These are phyloP conservation scores for Gastrophryne carolinensis DNA, from an alignment of 2,797 vertebrate species.

Conservation along the genomic window DNA sequence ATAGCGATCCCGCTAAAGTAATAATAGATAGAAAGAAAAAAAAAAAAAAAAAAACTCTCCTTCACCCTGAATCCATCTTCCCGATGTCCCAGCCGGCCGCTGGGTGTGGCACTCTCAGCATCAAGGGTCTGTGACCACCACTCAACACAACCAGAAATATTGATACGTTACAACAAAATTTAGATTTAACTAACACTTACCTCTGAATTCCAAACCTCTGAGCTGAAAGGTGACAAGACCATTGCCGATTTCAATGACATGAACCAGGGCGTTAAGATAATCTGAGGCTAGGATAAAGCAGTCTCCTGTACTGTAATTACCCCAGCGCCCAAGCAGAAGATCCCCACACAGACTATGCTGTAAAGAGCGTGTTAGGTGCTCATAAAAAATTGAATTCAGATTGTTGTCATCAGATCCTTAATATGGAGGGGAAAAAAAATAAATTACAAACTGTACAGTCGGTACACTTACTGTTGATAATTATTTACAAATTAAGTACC, in stretches of 20 bases:
- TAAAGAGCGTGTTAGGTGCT: constrained; percentile 93
- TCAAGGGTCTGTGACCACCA: no score
- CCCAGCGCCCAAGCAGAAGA: constrained; percentile 91
- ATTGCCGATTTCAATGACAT: constrained; percentile 95
- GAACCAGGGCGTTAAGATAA: constrained; percentile 96
- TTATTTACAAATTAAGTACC: no score
- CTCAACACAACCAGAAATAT: no score
- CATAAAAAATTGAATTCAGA: constrained; percentile 97
- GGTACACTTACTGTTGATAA: no score
- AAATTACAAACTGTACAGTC: no score
- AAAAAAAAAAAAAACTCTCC: no score
- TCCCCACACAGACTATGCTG: constrained; percentile 97
- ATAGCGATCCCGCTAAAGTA: no score
- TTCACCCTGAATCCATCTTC: no score
- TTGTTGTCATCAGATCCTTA: constrained; percentile 97
- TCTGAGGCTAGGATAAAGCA: constrained; percentile 98
- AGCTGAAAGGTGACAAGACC: constrained; percentile 96
- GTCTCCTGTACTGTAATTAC: constrained; percentile 92
- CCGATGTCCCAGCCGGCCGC: no score
- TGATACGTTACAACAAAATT: not conserved
- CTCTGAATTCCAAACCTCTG: constrained; percentile 96
- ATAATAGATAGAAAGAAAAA: no score
- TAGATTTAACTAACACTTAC: constrained; percentile 65
- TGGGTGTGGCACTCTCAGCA: no score
- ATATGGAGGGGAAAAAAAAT: not conserved